Evolutionary conservation across 2,888 invertebrate genomes (phyloP), one percentile per base, ranked within the genome.

Genomic region (Nasonia oneida): DNA sequence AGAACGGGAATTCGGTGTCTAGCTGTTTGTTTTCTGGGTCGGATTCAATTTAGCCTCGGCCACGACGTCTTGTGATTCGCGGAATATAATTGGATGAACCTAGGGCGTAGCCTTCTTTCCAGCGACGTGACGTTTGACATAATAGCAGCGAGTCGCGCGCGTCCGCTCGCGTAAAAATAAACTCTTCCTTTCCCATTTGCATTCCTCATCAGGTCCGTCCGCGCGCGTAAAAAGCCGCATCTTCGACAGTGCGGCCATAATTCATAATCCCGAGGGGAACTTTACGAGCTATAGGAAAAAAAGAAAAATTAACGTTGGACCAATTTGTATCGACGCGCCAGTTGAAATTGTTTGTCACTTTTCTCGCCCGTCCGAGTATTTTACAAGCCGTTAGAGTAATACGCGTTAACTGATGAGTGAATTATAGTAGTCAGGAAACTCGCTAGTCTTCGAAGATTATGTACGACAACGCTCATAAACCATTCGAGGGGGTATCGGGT

Each of bases 1-100:
- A 42, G 50, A 3, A 18, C 14, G 79, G 33, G 39, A 70, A 79
- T 70, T 33, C 29, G 12, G 37, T 77, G 84, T 87, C 87, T 87
- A 87, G 86, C 70, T 89, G 89, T 89, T 89, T 89, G 88, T 91
- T 90, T 90, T 90, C 89, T 89, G 89, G 90, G 90, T 89, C 89
- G 89, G 89, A 91, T 92, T 92, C 92, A 92, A 92, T 92, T 92
- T 91, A 90, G 90, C 87, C 89, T 76, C 87, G 89, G 73, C 89
- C 90, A 89, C 89, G 53, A 14, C 74, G 37, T 4, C 88, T 91
- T 90, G 47, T 89, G 89, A 89, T 90, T 91, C 91, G 91, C 88
- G 89, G 89, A 90, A 90, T 91, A 90, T 90, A 90, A 91, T 91
- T 90, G 90, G 90, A 89, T 87, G 90, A 82, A 88, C 89, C 61